Evolutionary conservation across 2,113 vertebrate species (phyloP), one percentile per base, ranked within the genome.

Genomic region (Rutilus rutilus): DNA sequence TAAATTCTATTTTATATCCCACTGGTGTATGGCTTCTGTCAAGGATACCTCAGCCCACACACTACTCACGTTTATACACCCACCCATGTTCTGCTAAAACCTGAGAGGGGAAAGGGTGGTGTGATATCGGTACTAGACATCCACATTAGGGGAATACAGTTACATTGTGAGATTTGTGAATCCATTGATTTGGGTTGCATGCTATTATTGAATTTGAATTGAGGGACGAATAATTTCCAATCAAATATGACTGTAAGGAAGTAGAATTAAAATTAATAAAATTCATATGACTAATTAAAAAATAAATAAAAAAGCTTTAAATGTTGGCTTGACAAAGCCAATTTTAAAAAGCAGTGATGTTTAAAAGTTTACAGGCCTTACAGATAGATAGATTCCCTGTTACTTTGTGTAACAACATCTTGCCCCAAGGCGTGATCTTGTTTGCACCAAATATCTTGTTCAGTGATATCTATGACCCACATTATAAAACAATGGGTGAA

Each of bases 1-100:
- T 89, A 79, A 87, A 89, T 85, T 86, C 67, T 83, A 76, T 87
- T 89, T 88, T 81, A 89, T 88, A 90, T 89, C 84, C 65, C 85
- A 83, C 78, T 83, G 88, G 80, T 88, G 82, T 89, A 75, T 85
- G 83, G 85, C 75, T 84, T 80, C 89, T 86, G 86, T 86, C 78
- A 87, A 85, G 79, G 65, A 88, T 85, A 88, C 57, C 36, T 86
- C 54, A 64, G 78, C 57, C 88, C 79, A 78, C 67, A 69, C 8
- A 76, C 67, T 78, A 76, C 67, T 78, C 42, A 74, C 50, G 50
- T 30, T 25, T 33, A 75, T 86, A 62, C 42, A 36, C 85, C 78
- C 36, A 52, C 60, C 71, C 19, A 74, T 62, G 54, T 52, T 62
- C 39, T 33, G 39, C 15, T 69, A 85, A 75, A 62, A 15, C 42